phyloP scores from a whole-genome alignment of 1,140 invertebrate genomes.

The Drosophila dunni region DNA sequence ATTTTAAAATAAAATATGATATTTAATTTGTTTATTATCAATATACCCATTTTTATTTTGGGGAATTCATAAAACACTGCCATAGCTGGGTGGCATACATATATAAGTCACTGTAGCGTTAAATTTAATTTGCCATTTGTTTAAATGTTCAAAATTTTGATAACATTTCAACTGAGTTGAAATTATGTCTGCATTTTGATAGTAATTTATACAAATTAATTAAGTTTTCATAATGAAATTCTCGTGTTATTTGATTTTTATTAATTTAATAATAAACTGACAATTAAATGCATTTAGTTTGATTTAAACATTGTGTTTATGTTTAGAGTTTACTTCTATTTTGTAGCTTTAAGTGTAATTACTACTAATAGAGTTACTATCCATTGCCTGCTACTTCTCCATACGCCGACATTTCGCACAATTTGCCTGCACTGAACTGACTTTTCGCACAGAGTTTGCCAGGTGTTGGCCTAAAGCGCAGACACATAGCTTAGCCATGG shows the following conservation, averaged over 20 bases:
- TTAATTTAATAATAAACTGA: too few relatives aligned
- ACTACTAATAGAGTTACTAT: conserved; percentile 17
- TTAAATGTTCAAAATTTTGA: conserved; percentile 5
- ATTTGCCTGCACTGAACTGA: conserved; percentile 28
- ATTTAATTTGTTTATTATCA: too few relatives aligned
- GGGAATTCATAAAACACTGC: background rate
- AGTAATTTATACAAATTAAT: background rate
- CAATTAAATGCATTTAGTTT: too few relatives aligned
- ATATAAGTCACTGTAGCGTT: conserved; percentile 35
- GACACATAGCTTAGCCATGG: conserved; percentile 18
- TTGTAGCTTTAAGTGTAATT: conserved; percentile 10
- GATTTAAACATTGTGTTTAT: background rate
- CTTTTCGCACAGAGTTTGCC: conserved; percentile 5
- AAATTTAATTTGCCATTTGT: conserved; percentile 46
- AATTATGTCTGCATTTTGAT: background rate
- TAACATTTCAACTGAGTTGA: background rate
- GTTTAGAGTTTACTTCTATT: background rate
- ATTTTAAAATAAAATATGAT: too few relatives aligned
- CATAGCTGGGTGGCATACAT: conserved; percentile 8
- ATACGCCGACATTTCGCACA: background rate
- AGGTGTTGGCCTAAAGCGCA: conserved; percentile 31
- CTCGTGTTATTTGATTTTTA: too few relatives aligned
- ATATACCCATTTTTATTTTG: background rate
- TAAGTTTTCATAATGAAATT: too few relatives aligned
- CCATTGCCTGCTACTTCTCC: background rate